phyloP scores from a whole-genome alignment of 2,888 invertebrate genomes.

The Pycnomerus fuliginosus region DNA sequence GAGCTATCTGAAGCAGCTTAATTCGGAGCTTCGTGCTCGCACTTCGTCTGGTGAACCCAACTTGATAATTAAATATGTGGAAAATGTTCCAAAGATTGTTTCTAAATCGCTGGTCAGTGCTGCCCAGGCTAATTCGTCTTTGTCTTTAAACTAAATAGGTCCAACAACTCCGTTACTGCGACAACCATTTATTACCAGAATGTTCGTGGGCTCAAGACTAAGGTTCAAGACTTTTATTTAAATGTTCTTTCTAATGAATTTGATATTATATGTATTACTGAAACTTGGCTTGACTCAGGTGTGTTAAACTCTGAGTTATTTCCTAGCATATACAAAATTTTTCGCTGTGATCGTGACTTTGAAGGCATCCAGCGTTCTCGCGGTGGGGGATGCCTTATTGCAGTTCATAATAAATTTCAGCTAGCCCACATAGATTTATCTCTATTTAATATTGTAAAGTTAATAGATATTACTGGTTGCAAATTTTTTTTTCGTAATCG shows the following conservation, averaged over 20 bases:
- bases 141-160: not conserved
- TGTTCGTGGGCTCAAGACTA: not conserved
- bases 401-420: not conserved
- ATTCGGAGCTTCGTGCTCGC: not conserved
- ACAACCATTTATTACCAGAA: not conserved
- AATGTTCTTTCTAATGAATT: not conserved
- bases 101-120: not conserved
- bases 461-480: not conserved
- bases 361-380: not conserved
- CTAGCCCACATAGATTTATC: not conserved
- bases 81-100: not conserved
- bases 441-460: not conserved
- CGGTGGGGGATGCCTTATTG: not conserved
- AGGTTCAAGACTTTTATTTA: not conserved
- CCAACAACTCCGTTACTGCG: not conserved
- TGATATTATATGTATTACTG: not conserved
- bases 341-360: not conserved
- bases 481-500: not conserved
- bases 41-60: not conserved
- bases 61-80: not conserved
- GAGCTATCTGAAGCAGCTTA: not conserved
- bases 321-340: not conserved
- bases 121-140: not conserved
- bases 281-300: not conserved
- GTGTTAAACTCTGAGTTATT: not conserved